Percentiles rank a stretch among this genome's conserved stretches.
Conservation (phyloP, 2,113 vertebrate species). For the Pseudorasbora parva region DNA sequence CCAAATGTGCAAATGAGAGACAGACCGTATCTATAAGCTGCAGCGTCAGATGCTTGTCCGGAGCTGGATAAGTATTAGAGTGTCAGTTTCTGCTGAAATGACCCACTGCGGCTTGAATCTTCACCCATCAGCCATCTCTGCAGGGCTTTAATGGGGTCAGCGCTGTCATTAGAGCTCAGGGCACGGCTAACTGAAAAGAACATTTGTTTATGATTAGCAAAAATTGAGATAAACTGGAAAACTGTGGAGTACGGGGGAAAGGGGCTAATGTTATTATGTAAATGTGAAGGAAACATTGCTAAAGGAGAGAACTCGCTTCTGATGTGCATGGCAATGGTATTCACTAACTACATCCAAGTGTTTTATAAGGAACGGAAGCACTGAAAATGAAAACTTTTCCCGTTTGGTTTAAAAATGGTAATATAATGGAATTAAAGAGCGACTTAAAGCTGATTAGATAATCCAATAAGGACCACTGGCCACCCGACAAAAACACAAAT, state of each 20-base stretch:
- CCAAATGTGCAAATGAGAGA: conserved; percentile 3
- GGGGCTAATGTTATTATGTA: not conserved
- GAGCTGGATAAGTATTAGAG: conserved; percentile 36
- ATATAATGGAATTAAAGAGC: conserved; percentile 14
- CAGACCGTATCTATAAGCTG: conserved; percentile 1
- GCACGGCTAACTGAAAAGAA: conserved; percentile 22
- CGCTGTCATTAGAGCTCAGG: conserved; percentile 32
- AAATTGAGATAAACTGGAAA: conserved; percentile 28
- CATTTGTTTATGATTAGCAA: conserved; percentile 22
- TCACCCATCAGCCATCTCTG: conserved; percentile 10
- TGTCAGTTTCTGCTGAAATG: conserved; percentile 23
- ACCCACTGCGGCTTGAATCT: conserved; percentile 32
- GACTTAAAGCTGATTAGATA: not conserved
- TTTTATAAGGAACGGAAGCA: not conserved
- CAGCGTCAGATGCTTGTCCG: conserved; percentile 8
- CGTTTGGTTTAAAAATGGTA: not conserved
- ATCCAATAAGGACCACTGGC: conserved; percentile 30
- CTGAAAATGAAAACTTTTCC: not conserved
- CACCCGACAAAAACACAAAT: conserved; percentile 1
- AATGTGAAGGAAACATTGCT: not conserved
- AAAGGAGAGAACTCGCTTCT: not conserved
- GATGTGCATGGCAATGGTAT: no score
- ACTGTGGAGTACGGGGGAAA: not conserved
- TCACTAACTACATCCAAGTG: no score
- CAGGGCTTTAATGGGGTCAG: conserved; percentile 44